phyloP scores from a whole-genome alignment of 1,140 invertebrate genomes.

The Drosophila miranda region DNA sequence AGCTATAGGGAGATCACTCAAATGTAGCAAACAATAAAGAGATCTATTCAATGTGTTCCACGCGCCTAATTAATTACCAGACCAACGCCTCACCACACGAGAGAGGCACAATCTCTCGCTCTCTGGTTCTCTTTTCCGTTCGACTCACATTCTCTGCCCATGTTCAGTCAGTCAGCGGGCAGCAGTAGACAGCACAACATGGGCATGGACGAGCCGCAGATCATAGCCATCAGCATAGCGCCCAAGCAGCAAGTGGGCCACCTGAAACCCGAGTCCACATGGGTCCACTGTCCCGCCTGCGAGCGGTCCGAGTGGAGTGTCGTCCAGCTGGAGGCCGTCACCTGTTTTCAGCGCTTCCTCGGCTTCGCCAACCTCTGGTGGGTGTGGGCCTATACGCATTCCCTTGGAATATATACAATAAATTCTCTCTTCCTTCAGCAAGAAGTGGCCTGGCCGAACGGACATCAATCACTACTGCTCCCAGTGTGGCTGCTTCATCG shows the following conservation, averaged over 20 bases:
- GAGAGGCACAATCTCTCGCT: constrained; percentile 2
- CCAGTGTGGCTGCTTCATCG: constrained; percentile 74
- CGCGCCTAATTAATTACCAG: constrained; percentile 30
- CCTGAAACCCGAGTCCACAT: constrained; percentile 51
- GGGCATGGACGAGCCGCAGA: constrained; percentile 66
- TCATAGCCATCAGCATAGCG: constrained; percentile 55
- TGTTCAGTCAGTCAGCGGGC: constrained; percentile 37
- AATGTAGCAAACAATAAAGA: constrained; percentile 12
- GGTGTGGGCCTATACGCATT: background rate
- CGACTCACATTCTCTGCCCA: constrained; percentile 11
- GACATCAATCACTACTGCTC: constrained; percentile 77
- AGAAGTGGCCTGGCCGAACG: constrained; percentile 55
- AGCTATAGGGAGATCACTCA: constrained; percentile 45
- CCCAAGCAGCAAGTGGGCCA: constrained; percentile 51
- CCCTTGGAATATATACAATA: too few species aligned
- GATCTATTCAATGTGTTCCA: constrained; percentile 1
- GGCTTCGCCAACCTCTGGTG: constrained; percentile 66
- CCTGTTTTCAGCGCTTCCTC: constrained; percentile 59
- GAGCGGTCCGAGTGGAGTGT: constrained; percentile 52
- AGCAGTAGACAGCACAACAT: constrained; percentile 43
- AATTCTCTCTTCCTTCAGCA: constrained; percentile 29
- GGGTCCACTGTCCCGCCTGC: constrained; percentile 71
- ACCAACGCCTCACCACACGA: constrained; percentile 22
- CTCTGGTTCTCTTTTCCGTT: constrained; percentile 10
- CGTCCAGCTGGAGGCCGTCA: constrained; percentile 64